These are phyloP conservation scores for Forbesichthys papilliferus DNA, from an alignment of 2,113 vertebrate genomes.

Conservation along the genomic window DNA sequence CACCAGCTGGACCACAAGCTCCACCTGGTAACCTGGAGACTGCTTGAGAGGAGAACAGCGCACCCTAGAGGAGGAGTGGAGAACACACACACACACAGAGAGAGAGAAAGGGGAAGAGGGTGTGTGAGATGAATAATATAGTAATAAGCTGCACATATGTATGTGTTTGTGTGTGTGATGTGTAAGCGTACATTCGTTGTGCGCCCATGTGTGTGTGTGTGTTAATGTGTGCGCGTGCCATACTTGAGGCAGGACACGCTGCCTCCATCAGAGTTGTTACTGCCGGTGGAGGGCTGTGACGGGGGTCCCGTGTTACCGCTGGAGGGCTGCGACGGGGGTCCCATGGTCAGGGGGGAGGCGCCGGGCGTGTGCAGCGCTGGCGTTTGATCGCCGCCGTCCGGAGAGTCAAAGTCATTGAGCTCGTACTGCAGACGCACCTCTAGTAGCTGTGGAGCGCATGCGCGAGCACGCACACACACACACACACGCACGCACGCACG, in stretches of 20 bases:
- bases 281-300: constrained; percentile 93
- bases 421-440: constrained; percentile 94
- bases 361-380: constrained; percentile 85
- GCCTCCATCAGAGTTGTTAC: constrained; percentile 95
- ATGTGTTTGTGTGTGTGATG: constrained; percentile 3
- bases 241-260: constrained; percentile 97
- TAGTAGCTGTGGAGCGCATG: constrained; percentile 78
- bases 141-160: constrained; percentile 39
- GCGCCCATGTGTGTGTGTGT: constrained; percentile 4
- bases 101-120: not conserved
- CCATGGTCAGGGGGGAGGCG: constrained; percentile 85
- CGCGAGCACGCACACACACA: not conserved
- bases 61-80: constrained; percentile 79
- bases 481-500: constrained; percentile 4
- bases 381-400: constrained; percentile 86
- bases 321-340: constrained; percentile 89
- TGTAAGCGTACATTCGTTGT: constrained; percentile 1
- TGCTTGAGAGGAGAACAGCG: constrained; percentile 94
- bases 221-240: constrained; percentile 14
- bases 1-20: constrained; percentile 93
- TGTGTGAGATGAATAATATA: constrained; percentile 27
- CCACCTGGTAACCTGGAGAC: constrained; percentile 93
- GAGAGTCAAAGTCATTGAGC: constrained; percentile 89
- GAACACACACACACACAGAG: not conserved
- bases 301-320: constrained; percentile 83